Evolutionary conservation across 2,797 vertebrate genomes (phyloP).

Genomic region (Iguana delicatissima): DNA sequence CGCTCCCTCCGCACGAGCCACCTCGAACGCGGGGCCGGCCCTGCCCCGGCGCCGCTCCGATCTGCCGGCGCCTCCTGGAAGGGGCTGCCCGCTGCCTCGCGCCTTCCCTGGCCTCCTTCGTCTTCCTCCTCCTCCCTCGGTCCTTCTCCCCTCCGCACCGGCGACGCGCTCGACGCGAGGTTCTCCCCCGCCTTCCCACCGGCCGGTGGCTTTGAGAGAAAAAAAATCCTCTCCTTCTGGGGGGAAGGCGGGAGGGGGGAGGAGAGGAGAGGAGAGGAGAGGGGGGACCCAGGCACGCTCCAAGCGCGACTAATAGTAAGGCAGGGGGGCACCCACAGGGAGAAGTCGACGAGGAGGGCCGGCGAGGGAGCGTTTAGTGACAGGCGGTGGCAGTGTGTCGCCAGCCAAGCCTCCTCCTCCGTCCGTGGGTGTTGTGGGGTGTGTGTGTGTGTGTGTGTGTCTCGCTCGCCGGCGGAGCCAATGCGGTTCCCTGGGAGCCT

Average conservation of each 20-base stretch:
- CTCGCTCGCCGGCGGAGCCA: background rate
- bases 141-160: no score
- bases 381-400: background rate
- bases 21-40: no score
- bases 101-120: no score
- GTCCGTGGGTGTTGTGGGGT: background rate
- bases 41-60: no score
- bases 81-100: no score
- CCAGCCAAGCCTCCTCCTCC: background rate
- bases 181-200: no score
- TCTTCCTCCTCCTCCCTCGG: no score
- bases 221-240: background rate
- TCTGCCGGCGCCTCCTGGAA: no score
- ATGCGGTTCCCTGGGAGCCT: background rate
- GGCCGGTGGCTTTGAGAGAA: no score
- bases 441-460: background rate
- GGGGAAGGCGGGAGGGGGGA: background rate
- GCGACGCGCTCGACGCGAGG: background rate
- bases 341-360: background rate
- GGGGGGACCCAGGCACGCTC: accelerated
- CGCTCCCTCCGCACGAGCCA: background rate
- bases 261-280: background rate
- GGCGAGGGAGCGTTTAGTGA: background rate
- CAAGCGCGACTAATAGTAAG: background rate
- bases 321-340: background rate